Evolutionary conservation across 1,140 invertebrate species (phyloP), one percentile per base, ranked within the genome.

Genomic region (Lutraria rhynchaena): DNA sequence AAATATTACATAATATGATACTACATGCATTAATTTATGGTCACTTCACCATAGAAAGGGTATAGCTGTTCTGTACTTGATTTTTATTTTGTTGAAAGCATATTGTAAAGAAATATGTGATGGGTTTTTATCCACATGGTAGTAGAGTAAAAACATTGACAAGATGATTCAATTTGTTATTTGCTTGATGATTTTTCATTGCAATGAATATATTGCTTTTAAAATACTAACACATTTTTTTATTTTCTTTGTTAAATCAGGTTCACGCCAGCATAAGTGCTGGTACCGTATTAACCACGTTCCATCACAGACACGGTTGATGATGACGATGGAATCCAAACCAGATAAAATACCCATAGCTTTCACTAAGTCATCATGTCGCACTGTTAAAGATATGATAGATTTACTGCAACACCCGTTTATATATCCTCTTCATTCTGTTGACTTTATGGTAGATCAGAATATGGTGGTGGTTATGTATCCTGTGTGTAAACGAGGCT

Each of bases 361-460:
- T 9, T 70, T 80, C 24, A 70, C 63, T 4, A n/a, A 7, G 9
- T 1, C 46, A 29, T 17, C 49, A 11, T 9, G 37, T 11, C 7
- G 17, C 19, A 60, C 35, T 9, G 44, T 80, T 29, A 65, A 60
- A 31, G 76, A 80, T 53, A 80, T 80, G 76, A n/a, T 80, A 11
- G 55, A 70, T 31, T 35, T 80, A 29, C 60, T 81, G 13, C 27
- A 73, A 17, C 78, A 81, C 22, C 78, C 78, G 0, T 81, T 44
- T 37, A 81, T 81, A 55, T 81, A 63, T 57, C 78, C 78, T 11
- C 35, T 81, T 41, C 49, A 63, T 61, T 27, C 53, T 33, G 63
- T 81, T 9, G 67, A 81, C 11, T 81, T 46, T 22, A 74, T 81
- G 69, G 60, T 81, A 17, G 78, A 81, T 29, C 78, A 81, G 49